phyloP scores from a whole-genome alignment of 1,140 invertebrate species.

The Aphis gossypii region DNA sequence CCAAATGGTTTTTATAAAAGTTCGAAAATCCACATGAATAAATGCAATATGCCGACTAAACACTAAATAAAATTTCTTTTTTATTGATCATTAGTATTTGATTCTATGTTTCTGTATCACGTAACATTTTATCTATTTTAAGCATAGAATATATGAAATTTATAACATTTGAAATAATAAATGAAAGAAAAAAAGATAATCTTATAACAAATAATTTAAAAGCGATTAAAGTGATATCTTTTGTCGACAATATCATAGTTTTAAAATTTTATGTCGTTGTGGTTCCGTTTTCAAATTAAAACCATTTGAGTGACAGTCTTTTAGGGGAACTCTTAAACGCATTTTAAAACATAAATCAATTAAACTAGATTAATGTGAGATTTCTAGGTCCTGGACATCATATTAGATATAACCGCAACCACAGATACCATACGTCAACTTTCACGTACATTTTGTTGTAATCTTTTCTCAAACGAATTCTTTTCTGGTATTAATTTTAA shows the following conservation, averaged over 20 bases:
- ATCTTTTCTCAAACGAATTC: not conserved
- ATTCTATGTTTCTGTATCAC: not conserved
- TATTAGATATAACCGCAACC: not conserved
- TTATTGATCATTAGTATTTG: not conserved
- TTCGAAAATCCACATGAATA: not conserved
- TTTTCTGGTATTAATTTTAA: not conserved
- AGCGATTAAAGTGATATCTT: not conserved
- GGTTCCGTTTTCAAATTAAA: not conserved
- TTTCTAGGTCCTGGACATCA: not conserved
- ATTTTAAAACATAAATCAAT: not conserved
- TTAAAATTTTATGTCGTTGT: not conserved
- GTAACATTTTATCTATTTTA: not conserved
- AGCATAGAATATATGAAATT: not conserved
- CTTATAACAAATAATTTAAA: not conserved
- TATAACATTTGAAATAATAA: not conserved
- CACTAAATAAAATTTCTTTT: not conserved
- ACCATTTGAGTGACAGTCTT: not conserved
- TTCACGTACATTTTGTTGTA: not conserved
- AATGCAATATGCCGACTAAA: not conserved
- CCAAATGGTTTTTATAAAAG: not conserved
- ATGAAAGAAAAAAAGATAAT: not conserved
- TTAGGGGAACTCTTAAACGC: not conserved
- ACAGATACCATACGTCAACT: not conserved
- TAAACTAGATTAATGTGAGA: too few relatives aligned
- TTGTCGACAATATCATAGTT: not conserved